These are phyloP conservation scores for Sakesphorus luctuosus DNA, from an alignment of 2,113 vertebrate species.

Conservation along the genomic window DNA sequence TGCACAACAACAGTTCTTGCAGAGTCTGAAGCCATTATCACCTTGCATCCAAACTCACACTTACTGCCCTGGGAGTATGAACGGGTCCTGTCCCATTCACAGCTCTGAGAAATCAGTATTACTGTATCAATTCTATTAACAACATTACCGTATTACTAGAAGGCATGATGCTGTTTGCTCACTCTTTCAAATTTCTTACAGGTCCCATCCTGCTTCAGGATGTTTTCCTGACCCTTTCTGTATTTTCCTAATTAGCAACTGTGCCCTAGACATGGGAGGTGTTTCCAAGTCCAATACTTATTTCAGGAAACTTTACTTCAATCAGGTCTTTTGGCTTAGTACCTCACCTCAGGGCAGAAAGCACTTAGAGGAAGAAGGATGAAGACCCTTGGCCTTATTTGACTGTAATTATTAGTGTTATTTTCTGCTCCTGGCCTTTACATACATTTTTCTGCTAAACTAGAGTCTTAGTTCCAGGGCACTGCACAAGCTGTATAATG, in stretches of 20 bases:
- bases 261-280: conserved; percentile 29
- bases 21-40: not conserved
- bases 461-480: not conserved
- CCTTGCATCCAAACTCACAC: not conserved
- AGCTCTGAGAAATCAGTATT: not conserved
- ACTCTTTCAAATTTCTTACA: not conserved
- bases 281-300: not conserved
- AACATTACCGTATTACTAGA: not conserved
- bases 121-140: not conserved
- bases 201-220: not conserved
- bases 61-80: not conserved
- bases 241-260: conserved; percentile 21
- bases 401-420: not conserved
- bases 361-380: not conserved
- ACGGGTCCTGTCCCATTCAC: not conserved
- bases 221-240: conserved; percentile 8
- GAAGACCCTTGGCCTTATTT: not conserved
- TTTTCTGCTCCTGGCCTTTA: not conserved
- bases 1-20: not conserved
- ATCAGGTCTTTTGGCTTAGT: not conserved
- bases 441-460: not conserved
- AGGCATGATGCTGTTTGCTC: not conserved
- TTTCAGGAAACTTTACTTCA: conserved; percentile 29
- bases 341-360: not conserved
- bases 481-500: not conserved